Conservation (phyloP, 92 coral and sea anemone species). For the Nematostella vectensis region DNA sequence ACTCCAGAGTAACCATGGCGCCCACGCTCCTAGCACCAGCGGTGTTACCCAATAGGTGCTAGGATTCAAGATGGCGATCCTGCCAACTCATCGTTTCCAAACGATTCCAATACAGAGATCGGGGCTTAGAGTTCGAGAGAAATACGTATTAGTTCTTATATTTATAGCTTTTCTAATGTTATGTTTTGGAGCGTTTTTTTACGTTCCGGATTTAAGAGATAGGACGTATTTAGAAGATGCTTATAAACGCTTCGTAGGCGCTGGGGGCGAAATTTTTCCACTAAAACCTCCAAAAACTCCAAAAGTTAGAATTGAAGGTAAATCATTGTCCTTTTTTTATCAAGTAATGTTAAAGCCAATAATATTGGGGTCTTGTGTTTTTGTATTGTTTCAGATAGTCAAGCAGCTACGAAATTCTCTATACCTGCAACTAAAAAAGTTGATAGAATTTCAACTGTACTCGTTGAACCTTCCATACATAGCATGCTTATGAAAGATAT, state of each 20-base stretch:
- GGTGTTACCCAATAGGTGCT: too few relatives aligned
- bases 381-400: neutral
- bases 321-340: neutral
- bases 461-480: slow-evolving; percentile 31
- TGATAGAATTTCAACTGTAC: too few relatives aligned
- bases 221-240: slow-evolving; percentile 74
- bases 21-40: too few relatives aligned
- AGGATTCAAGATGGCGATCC: slow-evolving; percentile 63
- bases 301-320: slow-evolving; percentile 41
- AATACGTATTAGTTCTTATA: slow-evolving; percentile 86
- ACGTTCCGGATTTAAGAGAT: slow-evolving; percentile 89
- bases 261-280: slow-evolving; percentile 60
- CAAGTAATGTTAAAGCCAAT: neutral
- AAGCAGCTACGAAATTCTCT: too few relatives aligned
- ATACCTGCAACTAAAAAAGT: neutral
- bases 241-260: slow-evolving; percentile 74
- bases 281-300: slow-evolving; percentile 82
- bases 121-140: slow-evolving; percentile 91
- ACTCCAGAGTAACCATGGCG: too few relatives aligned
- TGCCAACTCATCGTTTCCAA: slow-evolving; percentile 97
- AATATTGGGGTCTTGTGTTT: neutral
- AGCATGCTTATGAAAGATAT: slow-evolving; percentile 61
- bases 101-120: slow-evolving; percentile 70
- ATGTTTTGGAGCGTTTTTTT: slow-evolving; percentile 97
- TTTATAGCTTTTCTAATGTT: slow-evolving; percentile 79